Percentiles rank a stretch among this genome's conserved stretches.
These are phyloP conservation scores for Zaprionus capensis DNA, from an alignment of 1,140 invertebrate genomes.

Conservation along the genomic window DNA sequence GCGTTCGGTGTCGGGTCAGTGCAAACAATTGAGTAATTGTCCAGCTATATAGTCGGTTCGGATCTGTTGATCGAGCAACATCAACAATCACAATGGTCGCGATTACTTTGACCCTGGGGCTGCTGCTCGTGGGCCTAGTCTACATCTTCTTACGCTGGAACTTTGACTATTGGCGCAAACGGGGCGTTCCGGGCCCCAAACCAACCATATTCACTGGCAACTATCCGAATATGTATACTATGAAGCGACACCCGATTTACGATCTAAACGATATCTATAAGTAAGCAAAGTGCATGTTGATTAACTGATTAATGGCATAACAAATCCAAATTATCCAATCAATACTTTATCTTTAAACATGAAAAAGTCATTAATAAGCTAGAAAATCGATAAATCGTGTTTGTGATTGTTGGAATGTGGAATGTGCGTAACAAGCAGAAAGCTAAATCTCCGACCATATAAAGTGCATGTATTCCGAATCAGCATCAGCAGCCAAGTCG, in stretches of 20 bases:
- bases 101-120: slow-evolving; percentile 47
- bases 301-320: too few relatives aligned
- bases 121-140: slow-evolving; percentile 36
- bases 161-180: slow-evolving; percentile 78
- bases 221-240: slow-evolving; percentile 55
- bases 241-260: slow-evolving; percentile 59
- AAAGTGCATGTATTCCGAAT: too few relatives aligned
- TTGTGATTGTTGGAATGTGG: too few relatives aligned
- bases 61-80: background rate
- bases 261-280: slow-evolving; percentile 68
- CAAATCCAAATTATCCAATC: too few relatives aligned
- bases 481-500: too few relatives aligned
- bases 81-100: slow-evolving; percentile 43
- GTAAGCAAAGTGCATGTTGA: slow-evolving; percentile 32
- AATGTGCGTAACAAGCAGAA: too few relatives aligned
- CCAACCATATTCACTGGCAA: slow-evolving; percentile 71
- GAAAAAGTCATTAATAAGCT: too few relatives aligned
- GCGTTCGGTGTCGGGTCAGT: background rate
- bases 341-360: too few relatives aligned
- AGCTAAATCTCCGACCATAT: too few relatives aligned
- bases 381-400: too few relatives aligned
- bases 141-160: slow-evolving; percentile 80
- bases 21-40: background rate
- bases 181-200: slow-evolving; percentile 70
- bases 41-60: slow-evolving; percentile 2